A percentile compares a stretch with the other conserved stretches of the same genome.
phyloP scores from a whole-genome alignment of 2,113 vertebrate genomes.

The Lethenteron camtschaticum region DNA sequence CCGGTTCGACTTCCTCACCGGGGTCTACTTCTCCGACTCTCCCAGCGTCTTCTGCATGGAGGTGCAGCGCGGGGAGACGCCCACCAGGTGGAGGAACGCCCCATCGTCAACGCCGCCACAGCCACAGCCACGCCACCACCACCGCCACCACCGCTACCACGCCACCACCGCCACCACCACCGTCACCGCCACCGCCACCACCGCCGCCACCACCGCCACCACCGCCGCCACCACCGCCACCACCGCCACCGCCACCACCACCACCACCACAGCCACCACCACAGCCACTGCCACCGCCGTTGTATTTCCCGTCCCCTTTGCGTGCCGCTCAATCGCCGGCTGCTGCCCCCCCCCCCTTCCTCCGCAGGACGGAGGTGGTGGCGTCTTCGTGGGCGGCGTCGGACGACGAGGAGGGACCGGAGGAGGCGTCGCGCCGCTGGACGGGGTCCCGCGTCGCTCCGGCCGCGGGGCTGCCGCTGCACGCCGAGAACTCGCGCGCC shows the following conservation, averaged over 20 bases:
- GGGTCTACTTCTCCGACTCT: neutral
- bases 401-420: too few species aligned
- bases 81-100: neutral
- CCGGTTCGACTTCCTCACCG: neutral
- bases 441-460: too few species aligned
- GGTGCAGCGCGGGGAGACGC: neutral
- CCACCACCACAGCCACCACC: neutral
- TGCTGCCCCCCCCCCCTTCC: too few species aligned
- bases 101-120: neutral
- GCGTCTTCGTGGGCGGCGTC: too few species aligned
- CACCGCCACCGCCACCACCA: neutral
- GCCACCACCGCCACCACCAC: neutral
- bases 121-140: neutral
- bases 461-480: too few species aligned
- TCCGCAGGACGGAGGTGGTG: too few species aligned
- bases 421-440: too few species aligned
- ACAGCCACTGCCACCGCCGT: neutral
- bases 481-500: too few species aligned
- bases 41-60: conserved; percentile 1
- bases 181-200: neutral
- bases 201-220: neutral
- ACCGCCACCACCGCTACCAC: neutral
- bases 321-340: too few species aligned
- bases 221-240: too few species aligned
- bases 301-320: too few species aligned